Evolutionary conservation across 2,113 vertebrate species (phyloP).

Genomic region (Dromas ardeola): DNA sequence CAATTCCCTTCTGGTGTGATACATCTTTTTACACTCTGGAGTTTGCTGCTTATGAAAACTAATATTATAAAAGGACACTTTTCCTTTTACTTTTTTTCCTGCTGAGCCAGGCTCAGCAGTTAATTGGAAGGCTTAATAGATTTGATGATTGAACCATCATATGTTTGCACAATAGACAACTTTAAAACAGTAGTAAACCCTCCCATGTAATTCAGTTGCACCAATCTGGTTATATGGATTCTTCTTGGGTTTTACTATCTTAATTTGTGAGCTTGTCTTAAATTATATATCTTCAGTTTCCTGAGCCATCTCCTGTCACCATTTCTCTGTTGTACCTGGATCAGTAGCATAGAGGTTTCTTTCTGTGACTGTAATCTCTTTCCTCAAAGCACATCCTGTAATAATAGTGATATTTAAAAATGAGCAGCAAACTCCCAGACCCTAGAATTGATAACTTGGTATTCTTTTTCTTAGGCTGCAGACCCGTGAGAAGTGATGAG

Average conservation of each 20-base stretch:
- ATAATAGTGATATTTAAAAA: neutral
- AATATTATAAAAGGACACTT: neutral
- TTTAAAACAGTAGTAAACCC: neutral
- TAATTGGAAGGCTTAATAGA: slow-evolving; percentile 25
- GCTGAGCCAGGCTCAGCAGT: neutral
- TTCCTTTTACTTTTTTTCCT: neutral
- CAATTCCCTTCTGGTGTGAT: neutral
- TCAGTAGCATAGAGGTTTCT: neutral
- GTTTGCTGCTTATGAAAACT: slow-evolving; percentile 34
- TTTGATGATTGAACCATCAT: neutral
- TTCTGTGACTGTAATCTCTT: neutral
- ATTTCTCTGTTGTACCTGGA: neutral
- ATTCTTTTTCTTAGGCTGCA: neutral
- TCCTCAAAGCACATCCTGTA: neutral
- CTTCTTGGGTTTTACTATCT: neutral
- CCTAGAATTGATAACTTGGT: neutral
- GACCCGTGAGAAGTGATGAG: neutral
- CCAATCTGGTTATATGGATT: neutral
- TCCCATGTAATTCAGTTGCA: neutral
- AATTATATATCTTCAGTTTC: neutral
- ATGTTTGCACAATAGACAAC: neutral
- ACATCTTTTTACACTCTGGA: neutral
- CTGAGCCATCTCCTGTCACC: neutral
- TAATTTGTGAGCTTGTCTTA: neutral
- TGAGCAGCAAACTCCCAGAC: neutral